phyloP scores from a whole-genome alignment of 2,888 invertebrate species.

The Tenthredo scrophulariae region DNA sequence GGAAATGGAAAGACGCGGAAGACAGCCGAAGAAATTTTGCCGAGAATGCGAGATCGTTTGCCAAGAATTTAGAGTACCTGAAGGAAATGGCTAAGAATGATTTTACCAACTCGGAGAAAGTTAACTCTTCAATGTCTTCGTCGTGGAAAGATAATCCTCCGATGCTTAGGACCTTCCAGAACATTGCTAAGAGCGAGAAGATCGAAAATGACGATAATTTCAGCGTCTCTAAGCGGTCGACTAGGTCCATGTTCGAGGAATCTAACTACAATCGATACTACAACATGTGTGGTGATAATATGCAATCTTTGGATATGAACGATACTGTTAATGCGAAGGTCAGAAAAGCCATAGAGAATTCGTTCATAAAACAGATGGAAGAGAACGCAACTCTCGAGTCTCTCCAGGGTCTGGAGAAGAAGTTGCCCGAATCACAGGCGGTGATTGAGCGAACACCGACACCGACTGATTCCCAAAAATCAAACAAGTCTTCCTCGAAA shows the following conservation, averaged over 20 bases:
- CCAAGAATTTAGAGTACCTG: conserved; percentile 64
- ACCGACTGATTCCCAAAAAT: conserved; percentile 52
- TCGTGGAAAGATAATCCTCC: conserved; percentile 69
- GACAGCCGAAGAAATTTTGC: conserved; percentile 60
- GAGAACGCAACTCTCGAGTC: conserved; percentile 66
- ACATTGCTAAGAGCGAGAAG: conserved; percentile 72
- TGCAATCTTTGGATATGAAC: conserved; percentile 53
- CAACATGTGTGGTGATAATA: conserved; percentile 52
- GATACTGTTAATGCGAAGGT: conserved; percentile 70
- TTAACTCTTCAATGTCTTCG: conserved; percentile 63
- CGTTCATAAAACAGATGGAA: conserved; percentile 74
- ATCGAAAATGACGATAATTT: conserved; percentile 69
- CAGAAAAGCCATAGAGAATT: conserved; percentile 73
- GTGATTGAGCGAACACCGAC: background rate
- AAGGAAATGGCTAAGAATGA: conserved; percentile 64
- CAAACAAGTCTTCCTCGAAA: conserved; percentile 46
- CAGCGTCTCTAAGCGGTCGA: conserved; percentile 71
- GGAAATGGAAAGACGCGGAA: conserved; percentile 64
- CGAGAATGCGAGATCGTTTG: conserved; percentile 60
- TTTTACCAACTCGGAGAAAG: conserved; percentile 60
- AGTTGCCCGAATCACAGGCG: background rate
- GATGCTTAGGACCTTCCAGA: conserved; percentile 68
- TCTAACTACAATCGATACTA: conserved; percentile 63
- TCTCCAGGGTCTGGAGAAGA: conserved; percentile 55
- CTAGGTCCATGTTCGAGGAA: conserved; percentile 73